Percentiles rank a stretch among this genome's conserved stretches.
Evolutionary conservation across 2,888 invertebrate genomes (phyloP).

Genomic region (Loripinus fragilis): DNA sequence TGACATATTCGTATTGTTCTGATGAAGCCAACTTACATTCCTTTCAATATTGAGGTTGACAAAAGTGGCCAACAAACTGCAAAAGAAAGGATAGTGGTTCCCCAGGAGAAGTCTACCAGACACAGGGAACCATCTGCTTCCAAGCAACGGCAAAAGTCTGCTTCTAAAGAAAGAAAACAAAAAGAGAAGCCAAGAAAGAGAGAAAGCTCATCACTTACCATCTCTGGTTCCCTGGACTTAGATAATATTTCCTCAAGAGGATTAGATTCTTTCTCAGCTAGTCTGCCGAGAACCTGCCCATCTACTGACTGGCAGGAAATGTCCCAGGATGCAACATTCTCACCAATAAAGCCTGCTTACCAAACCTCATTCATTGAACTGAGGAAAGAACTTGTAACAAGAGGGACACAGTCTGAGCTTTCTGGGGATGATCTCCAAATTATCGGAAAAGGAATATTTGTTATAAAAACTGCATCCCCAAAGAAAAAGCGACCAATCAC

Average conservation of each 20-base stretch:
- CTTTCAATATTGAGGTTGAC: neutral
- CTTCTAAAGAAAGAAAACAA: neutral
- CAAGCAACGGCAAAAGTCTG: neutral
- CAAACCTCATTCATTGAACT: neutral
- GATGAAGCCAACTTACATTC: neutral
- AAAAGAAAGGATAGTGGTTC: neutral
- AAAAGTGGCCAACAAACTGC: neutral
- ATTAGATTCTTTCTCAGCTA: slow-evolving; percentile 48
- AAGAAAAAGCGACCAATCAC: slow-evolving; percentile 51
- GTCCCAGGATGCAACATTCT: slow-evolving; percentile 37
- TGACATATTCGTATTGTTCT: no score
- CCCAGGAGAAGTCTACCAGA: neutral
- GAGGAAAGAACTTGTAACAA: slow-evolving; percentile 1
- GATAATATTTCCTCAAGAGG: slow-evolving; percentile 24
- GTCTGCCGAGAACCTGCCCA: slow-evolving; percentile 44
- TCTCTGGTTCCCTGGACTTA: slow-evolving; percentile 38
- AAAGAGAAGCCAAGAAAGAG: neutral
- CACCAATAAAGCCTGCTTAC: slow-evolving; percentile 7
- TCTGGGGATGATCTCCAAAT: slow-evolving; percentile 8
- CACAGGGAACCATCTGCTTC: neutral
- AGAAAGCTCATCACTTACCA: neutral
- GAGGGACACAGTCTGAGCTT: slow-evolving; percentile 15
- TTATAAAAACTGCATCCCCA: slow-evolving; percentile 6
- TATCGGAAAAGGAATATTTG: neutral
- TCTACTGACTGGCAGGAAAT: slow-evolving; percentile 49